phyloP scores from a whole-genome alignment of 2,797 vertebrate genomes.

The Bovichtus variegatus region DNA sequence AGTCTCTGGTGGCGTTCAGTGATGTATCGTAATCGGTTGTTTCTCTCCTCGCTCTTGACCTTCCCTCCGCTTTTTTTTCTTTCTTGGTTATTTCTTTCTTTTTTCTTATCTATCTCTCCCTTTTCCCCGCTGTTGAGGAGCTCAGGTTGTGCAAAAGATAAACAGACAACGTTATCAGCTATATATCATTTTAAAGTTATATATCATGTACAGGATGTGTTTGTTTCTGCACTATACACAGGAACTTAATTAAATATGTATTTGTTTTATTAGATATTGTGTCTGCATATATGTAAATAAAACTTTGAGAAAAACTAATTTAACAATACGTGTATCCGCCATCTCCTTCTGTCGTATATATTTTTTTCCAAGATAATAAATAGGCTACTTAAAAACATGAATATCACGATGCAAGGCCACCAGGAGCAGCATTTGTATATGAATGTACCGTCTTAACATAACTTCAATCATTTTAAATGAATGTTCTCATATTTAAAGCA shows the following conservation, averaged over 20 bases:
- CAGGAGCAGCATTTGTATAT: not conserved
- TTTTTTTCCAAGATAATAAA: not conserved
- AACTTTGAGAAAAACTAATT: not conserved
- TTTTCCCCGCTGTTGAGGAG: constrained; percentile 29
- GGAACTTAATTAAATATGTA: not conserved
- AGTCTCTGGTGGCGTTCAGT: constrained; percentile 52
- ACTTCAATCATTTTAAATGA: not conserved
- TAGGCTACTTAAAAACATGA: not conserved
- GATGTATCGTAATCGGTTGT: constrained; percentile 57
- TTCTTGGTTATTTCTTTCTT: no score
- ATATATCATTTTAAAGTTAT: constrained; percentile 20
- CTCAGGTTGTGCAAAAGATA: constrained; percentile 38
- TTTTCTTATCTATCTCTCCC: constrained; percentile 46
- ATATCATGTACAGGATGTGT: not conserved
- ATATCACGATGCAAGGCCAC: not conserved
- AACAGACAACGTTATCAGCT: constrained; percentile 31
- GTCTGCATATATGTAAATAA: not conserved
- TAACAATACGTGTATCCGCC: not conserved
- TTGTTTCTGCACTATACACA: not conserved
- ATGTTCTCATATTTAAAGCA: not conserved
- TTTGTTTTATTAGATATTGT: not conserved
- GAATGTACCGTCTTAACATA: constrained; percentile 7
- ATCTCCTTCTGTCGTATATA: not conserved
- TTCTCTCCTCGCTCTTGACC: constrained; percentile 66
- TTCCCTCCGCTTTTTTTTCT: constrained; percentile 56